Percentiles rank a stretch among this genome's conserved stretches.
Conservation (phyloP, 2,888 invertebrate genomes). For the Tenthredo distinguenda region DNA sequence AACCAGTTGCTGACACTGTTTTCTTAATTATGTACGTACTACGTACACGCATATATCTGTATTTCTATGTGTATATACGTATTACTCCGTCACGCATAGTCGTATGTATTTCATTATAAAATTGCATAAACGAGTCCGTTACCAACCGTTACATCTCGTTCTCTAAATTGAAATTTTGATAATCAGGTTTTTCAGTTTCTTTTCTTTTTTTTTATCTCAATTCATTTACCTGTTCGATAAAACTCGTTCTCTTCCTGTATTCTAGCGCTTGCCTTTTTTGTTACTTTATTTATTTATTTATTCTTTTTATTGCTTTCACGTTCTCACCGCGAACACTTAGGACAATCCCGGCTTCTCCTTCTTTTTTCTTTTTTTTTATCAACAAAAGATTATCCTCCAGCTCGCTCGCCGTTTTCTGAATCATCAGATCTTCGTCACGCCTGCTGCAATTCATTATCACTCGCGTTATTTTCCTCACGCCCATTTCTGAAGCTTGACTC, state of each 20-base stretch:
- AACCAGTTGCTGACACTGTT: slow-evolving; percentile 45
- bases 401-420: background rate
- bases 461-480: background rate
- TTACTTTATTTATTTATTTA: background rate
- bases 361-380: no score
- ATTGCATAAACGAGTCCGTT: background rate
- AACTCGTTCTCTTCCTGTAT: slow-evolving; percentile 9
- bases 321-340: background rate
- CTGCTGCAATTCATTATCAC: background rate
- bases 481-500: background rate
- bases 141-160: background rate
- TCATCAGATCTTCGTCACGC: background rate
- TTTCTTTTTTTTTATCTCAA: background rate
- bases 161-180: background rate
- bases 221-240: background rate
- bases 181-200: background rate
- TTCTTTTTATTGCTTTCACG: background rate
- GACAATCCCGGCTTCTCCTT: background rate
- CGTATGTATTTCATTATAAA: background rate
- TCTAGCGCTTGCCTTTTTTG: background rate
- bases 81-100: background rate
- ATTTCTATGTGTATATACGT: background rate
- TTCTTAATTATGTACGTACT: slow-evolving; percentile 20
- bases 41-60: background rate
- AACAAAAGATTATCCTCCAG: background rate